Base-by-base conservation (phyloP, 2,888 invertebrate genomes). In the Strigamia maritima region DNA sequence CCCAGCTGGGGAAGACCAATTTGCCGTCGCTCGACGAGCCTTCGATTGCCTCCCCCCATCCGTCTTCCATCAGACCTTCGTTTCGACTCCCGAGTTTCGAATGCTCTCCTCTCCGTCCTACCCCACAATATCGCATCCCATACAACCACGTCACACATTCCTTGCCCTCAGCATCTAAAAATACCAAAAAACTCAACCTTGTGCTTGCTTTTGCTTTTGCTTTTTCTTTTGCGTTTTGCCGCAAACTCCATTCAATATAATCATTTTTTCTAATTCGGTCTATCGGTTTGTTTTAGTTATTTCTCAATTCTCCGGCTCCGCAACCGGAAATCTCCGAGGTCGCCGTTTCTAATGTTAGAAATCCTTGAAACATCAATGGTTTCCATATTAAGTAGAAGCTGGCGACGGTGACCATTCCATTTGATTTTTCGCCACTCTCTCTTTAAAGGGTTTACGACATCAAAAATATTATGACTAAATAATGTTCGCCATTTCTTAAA, bases 1-100 rank as follows among this genome's bases (percentile, higher is more conserved):
- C 79, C 79, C 79, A 79, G 26, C 79, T 79, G 28, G 79, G 79
- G 22, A 79, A 79, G 16, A 70, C 24, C 26, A 70, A 26, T 14
- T 70, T 70, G 14, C 14, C 28, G 28, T 70, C 28, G 12, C 70
- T 70, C 70, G 70, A 2, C 26, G 70, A 7, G 7, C 12, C 24
- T 26, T 26, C 24, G 14, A 6, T 1, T 2, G 65, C 2, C 26
- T 24, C 24, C 7, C 0, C 2, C 65, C 26, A 16, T 26, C 26
- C 24, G 12, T 24, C 70, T 16, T 2, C 16, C 12, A 6, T 8
- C 54, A 19, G 19, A 6, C 22, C 16, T 44, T 16, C 54, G 54
- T 54, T 19, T 54, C n/a, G 19, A 19, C 19, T 54, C 6, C 54
- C 7, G 2, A 54, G 19, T 54, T 19, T 2, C n/a, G 19, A n/a